Percentiles rank a stretch among this genome's conserved stretches.
These are phyloP conservation scores for Rhinichthys osculus DNA, from an alignment of 2,797 vertebrate genomes.

Conservation along the genomic window DNA sequence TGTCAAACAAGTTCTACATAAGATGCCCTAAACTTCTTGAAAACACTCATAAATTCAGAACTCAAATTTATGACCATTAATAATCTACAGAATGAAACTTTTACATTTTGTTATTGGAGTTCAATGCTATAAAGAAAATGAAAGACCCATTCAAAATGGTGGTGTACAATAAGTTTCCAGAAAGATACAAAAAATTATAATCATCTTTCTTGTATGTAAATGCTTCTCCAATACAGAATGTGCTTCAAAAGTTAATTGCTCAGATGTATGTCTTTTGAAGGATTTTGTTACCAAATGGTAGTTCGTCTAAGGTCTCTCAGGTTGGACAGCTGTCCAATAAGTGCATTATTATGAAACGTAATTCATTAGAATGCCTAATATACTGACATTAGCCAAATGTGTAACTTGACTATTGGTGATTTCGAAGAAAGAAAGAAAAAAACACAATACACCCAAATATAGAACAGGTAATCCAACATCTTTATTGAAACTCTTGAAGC, in stretches of 20 bases:
- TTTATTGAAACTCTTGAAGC: slow-evolving; percentile 86
- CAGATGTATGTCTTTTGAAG: not conserved
- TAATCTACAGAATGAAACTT: too few species aligned
- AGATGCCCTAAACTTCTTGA: too few species aligned
- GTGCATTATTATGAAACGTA: not conserved
- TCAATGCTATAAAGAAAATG: too few species aligned
- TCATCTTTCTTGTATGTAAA: too few species aligned
- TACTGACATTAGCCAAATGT: not conserved
- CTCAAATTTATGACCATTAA: too few species aligned
- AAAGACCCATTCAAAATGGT: not conserved
- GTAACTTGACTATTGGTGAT: not conserved
- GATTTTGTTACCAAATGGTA: not conserved
- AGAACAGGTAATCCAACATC: slow-evolving; percentile 76
- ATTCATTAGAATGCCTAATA: not conserved
- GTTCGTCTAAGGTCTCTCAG: too few species aligned
- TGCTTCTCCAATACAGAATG: not conserved
- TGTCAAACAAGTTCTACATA: too few species aligned
- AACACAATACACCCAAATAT: slow-evolving; percentile 48
- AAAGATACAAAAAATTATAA: not conserved
- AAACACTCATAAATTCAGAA: too few species aligned
- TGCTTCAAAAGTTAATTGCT: not conserved
- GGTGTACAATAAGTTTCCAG: accelerated
- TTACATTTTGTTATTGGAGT: too few species aligned
- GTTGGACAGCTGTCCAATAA: not conserved
- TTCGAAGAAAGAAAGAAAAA: not conserved